Base-by-base conservation (phyloP, 2,113 vertebrate species). In the Lepisosteus oculatus region DNA sequence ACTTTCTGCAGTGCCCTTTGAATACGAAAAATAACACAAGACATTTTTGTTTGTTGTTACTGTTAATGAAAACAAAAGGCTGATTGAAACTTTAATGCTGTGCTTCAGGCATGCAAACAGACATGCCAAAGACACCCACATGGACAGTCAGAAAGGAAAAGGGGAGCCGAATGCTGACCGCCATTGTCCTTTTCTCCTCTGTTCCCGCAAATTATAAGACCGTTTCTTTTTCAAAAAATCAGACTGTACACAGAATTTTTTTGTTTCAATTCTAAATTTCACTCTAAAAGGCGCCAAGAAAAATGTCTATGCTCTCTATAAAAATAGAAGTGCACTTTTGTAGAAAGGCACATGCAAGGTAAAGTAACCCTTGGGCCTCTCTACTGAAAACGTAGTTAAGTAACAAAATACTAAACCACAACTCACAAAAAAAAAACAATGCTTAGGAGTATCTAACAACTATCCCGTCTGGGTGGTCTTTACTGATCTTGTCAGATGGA, bases 11-110 rank as follows among this genome's bases (percentile, higher is more conserved):
- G 70, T 43, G 77, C 83, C 79, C 83, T 82, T 74, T 74, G 29
- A 77, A 86, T 80, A 76, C 80, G 80, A 80, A 83, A 87, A 84
- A 80, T 51, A 85, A 82, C 57, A 43, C 68, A 57, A 84, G 74
- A 79, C 83, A 84, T 81, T 77, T 72, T 77, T 86, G 84, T 85
- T 73, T 89, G 75, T 86, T 87, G 82, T 83, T 73, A 73, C 78
- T 88, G 85, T 86, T 90, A 89, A 88, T 86, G 81, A 82, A 89
- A 93, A 92, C 92, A 92, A 68, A 85, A 79, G 80, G 81, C 81
- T 76, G 73, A 82, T 74, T 74, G 84, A 87, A 87, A 90, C 79
- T 87, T 87, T 81, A 81, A 75, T 85, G 81, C 84, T 85, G 78
- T 83, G 85, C 83, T 51, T 62, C 55, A 56, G 64, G 80, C 78